Percentiles rank a stretch among this genome's conserved stretches.
These are phyloP conservation scores for Blennius ocellaris DNA, from an alignment of 2,113 vertebrate genomes.

Conservation along the genomic window DNA sequence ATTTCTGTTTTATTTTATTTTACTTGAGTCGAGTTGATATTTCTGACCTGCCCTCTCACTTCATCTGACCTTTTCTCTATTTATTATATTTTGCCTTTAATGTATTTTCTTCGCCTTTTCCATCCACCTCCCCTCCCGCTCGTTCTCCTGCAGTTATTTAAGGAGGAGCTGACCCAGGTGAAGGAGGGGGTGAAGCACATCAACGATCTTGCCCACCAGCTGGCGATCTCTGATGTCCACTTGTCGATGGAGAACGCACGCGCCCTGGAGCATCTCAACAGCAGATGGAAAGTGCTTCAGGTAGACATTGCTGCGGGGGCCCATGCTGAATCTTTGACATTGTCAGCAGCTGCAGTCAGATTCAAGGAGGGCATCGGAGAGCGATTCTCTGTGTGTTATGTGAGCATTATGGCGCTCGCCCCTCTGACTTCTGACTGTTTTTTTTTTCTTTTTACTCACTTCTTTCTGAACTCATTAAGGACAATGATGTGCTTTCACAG, in stretches of 20 bases:
- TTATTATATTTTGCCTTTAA: constrained; percentile 1
- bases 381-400: background rate
- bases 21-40: constrained; percentile 20
- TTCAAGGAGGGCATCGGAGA: background rate
- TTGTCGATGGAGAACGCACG: constrained; percentile 95
- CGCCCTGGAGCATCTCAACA: constrained; percentile 93
- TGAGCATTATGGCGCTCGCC: background rate
- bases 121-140: background rate
- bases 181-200: constrained; percentile 95
- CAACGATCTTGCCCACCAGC: constrained; percentile 96
- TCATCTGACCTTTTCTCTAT: constrained; percentile 4
- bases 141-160: constrained; percentile 87
- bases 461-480: constrained; percentile 12
- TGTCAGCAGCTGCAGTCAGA: constrained; percentile 24
- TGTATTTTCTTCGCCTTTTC: background rate
- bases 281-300: constrained; percentile 95
- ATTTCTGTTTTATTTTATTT: constrained; percentile 15
- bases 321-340: constrained; percentile 17
- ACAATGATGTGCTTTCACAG: background rate
- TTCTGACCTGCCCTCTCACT: background rate
- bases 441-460: background rate
- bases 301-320: constrained; percentile 75
- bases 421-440: constrained; percentile 8
- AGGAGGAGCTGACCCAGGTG: constrained; percentile 92
- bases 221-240: constrained; percentile 96